Evolutionary conservation across 1,140 invertebrate genomes (phyloP).

Genomic region (Xylocopa sonorina): DNA sequence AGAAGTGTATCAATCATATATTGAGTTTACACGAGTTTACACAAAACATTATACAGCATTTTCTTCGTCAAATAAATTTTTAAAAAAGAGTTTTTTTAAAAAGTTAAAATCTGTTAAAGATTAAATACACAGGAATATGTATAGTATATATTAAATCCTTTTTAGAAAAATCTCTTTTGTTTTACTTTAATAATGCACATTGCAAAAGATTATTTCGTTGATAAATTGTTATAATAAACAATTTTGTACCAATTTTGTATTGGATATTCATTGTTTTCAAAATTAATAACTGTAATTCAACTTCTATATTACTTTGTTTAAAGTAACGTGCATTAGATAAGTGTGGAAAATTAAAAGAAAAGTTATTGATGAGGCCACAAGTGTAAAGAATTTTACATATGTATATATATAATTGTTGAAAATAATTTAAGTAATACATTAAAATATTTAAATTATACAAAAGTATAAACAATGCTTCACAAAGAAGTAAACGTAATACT

Average conservation of each 20-base stretch:
- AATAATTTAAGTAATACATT: conserved; percentile 30
- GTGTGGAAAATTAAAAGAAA: conserved; percentile 20
- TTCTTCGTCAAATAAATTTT: background rate
- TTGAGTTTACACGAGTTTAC: background rate
- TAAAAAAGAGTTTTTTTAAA: conserved; percentile 1
- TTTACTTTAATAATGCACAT: background rate
- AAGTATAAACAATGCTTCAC: background rate
- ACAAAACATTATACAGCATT: background rate
- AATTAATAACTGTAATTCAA: conserved; percentile 80
- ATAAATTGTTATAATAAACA: conserved; percentile 22
- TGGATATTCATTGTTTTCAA: conserved; percentile 82
- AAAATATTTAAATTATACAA: conserved; percentile 22
- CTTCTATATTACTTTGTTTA: conserved; percentile 53
- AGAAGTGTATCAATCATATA: conserved; percentile 12
- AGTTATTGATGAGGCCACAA: conserved; percentile 6
- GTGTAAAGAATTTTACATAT: too few relatives aligned
- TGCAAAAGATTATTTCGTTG: background rate
- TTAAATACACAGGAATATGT: conserved; percentile 29
- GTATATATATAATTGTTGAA: conserved; percentile 17
- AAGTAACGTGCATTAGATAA: conserved; percentile 58
- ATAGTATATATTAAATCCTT: conserved; percentile 38
- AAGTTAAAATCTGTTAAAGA: background rate
- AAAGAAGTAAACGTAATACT: conserved; percentile 27
- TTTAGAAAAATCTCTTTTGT: background rate
- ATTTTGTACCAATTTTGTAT: too few relatives aligned